These are phyloP conservation scores for Apocheima hispidaria DNA, from an alignment of 2,888 invertebrate species.

Conservation along the genomic window DNA sequence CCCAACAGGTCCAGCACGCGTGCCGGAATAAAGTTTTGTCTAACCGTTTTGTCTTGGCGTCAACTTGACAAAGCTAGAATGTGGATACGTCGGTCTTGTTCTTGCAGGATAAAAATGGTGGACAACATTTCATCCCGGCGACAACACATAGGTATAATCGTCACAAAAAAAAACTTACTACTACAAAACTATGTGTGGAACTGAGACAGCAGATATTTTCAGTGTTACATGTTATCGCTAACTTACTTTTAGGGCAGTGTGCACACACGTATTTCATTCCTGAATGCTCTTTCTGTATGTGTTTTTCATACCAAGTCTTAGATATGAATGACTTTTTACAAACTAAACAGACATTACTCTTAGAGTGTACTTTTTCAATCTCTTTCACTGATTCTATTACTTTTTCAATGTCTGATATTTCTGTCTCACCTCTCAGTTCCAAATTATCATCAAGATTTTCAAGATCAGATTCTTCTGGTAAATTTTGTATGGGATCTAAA, in stretches of 20 bases:
- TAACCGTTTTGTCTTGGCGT: too few relatives aligned
- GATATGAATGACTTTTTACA: conserved; percentile 70
- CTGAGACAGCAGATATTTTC: not conserved
- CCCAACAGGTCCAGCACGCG: too few relatives aligned
- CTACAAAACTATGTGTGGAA: too few relatives aligned
- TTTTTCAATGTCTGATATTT: conserved; percentile 2
- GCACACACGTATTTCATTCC: conserved; percentile 63
- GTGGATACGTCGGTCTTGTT: too few relatives aligned
- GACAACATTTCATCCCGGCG: too few relatives aligned
- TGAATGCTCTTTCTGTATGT: conserved; percentile 70
- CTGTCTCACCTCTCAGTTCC: conserved; percentile 15
- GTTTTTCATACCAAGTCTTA: conserved; percentile 72
- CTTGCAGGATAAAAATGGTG: too few relatives aligned
- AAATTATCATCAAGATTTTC: conserved; percentile 20
- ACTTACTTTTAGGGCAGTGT: conserved; percentile 72
- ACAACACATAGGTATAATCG: too few relatives aligned
- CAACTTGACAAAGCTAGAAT: too few relatives aligned
- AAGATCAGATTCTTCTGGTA: conserved; percentile 6
- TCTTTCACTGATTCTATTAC: conserved; percentile 30
- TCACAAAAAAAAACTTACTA: too few relatives aligned
- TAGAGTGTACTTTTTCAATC: conserved; percentile 26
- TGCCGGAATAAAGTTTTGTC: too few relatives aligned
- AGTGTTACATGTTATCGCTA: not conserved
- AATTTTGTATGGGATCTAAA: conserved; percentile 41
- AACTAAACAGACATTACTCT: conserved; percentile 61